These are phyloP conservation scores for Coelopa frigida DNA, from an alignment of 1,140 invertebrate genomes.

Conservation along the genomic window DNA sequence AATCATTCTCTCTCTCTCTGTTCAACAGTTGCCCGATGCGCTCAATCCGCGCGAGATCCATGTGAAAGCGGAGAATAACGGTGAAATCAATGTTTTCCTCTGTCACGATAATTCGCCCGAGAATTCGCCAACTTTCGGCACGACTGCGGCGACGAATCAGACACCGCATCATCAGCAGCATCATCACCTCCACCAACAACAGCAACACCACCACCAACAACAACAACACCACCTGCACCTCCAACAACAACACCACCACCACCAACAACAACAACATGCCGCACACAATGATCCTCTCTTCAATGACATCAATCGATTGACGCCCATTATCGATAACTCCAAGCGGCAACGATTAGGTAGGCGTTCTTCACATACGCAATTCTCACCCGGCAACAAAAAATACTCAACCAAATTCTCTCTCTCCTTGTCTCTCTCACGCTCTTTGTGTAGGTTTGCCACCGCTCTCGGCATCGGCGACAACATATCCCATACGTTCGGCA, in stretches of 20 bases:
- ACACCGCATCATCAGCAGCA: conserved; percentile 44
- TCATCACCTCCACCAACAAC: conserved; percentile 31
- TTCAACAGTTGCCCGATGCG: conserved; percentile 54
- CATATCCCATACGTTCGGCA: conserved; percentile 23
- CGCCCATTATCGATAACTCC: conserved; percentile 12
- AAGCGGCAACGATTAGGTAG: conserved; percentile 15
- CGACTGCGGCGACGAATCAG: conserved; percentile 16
- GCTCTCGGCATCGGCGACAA: conserved; percentile 1
- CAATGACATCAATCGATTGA: conserved; percentile 29
- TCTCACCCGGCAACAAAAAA: no score
- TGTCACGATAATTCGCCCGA: conserved; percentile 66
- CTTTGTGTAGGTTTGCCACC: conserved; percentile 8
- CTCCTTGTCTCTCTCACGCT: neutral
- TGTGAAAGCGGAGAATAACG: conserved; percentile 72
- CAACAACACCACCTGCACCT: neutral
- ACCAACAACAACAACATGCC: conserved; percentile 27
- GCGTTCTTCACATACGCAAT: neutral
- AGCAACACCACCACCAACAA: neutral
- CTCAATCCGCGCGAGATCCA: conserved; percentile 66
- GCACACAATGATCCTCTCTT: conserved; percentile 39
- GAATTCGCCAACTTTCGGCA: conserved; percentile 33
- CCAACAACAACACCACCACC: conserved; percentile 8
- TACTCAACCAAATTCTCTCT: neutral
- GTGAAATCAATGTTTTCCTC: conserved; percentile 88
- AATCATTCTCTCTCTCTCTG: conserved; percentile 14